Conservation (phyloP, 2,888 invertebrate species). For the Malthinus seriepunctatus region DNA sequence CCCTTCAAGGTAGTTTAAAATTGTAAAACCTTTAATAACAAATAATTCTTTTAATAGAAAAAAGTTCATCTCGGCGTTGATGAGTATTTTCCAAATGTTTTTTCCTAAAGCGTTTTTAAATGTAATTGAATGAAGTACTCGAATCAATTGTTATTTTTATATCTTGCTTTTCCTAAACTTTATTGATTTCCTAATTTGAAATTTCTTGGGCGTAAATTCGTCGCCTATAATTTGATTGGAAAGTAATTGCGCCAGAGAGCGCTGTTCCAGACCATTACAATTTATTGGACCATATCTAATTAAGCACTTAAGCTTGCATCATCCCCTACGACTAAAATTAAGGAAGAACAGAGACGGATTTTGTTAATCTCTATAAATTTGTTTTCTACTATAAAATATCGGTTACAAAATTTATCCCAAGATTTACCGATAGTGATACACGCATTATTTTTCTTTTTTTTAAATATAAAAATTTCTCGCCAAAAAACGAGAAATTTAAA, state of each 20-base stretch:
- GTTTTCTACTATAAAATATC: not conserved
- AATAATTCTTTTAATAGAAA: not conserved
- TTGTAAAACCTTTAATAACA: not conserved
- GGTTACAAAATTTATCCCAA: constrained; percentile 15
- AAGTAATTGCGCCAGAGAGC: constrained; percentile 44
- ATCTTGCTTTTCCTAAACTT: constrained; percentile 8
- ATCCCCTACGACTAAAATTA: constrained; percentile 38
- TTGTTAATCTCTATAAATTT: constrained; percentile 24
- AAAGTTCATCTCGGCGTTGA: not conserved
- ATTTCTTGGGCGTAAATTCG: constrained; percentile 39
- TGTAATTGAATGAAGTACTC: constrained; percentile 10
- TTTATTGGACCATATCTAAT: constrained; percentile 47
- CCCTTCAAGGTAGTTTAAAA: not conserved
- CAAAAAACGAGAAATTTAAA: constrained; percentile 22
- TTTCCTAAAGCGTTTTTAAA: not conserved
- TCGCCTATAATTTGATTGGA: constrained; percentile 45
- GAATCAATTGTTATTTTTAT: constrained; percentile 23
- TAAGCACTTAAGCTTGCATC: constrained; percentile 41
- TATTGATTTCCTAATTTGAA: constrained; percentile 38
- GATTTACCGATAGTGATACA: constrained; percentile 11
- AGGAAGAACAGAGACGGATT: constrained; percentile 32
- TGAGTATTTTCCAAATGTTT: not conserved
- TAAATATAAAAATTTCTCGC: constrained; percentile 12
- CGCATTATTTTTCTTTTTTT: constrained; percentile 11
- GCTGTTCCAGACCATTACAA: constrained; percentile 43